These are phyloP conservation scores for Streptopelia turtur DNA, from an alignment of 2,797 vertebrate species.

Conservation along the genomic window DNA sequence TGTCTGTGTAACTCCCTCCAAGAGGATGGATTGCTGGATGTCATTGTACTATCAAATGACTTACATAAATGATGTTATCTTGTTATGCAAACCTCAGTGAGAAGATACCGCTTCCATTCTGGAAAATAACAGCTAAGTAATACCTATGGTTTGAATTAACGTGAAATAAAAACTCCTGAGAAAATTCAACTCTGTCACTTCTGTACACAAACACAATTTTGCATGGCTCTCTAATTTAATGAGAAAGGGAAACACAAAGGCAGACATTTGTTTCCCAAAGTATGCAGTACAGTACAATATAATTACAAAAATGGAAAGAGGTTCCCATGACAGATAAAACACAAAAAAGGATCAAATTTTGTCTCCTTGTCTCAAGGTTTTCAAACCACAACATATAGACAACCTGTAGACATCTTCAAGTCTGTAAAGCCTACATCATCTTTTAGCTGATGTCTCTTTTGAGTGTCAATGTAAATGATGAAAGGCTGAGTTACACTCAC, in stretches of 20 bases:
- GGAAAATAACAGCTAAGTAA: background rate
- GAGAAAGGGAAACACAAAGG: background rate
- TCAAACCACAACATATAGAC: background rate
- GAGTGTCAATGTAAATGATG: background rate
- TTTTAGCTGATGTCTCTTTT: background rate
- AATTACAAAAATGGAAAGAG: background rate
- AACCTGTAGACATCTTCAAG: background rate
- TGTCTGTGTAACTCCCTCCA: background rate
- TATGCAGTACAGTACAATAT: background rate
- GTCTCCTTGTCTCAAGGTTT: background rate
- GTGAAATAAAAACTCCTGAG: background rate
- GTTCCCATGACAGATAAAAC: background rate
- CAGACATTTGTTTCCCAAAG: background rate
- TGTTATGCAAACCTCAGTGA: background rate
- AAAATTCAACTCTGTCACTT: background rate
- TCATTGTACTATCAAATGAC: background rate
- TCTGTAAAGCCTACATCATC: background rate
- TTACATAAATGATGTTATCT: background rate
- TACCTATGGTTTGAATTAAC: background rate
- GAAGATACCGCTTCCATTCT: background rate
- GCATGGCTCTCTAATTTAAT: background rate
- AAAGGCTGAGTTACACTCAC: constrained; percentile 72
- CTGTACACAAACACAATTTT: background rate
- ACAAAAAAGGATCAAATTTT: background rate
- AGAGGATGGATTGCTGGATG: background rate